These are phyloP conservation scores for Scalopus aquaticus DNA, from an alignment of 2,113 vertebrate species.

Conservation along the genomic window DNA sequence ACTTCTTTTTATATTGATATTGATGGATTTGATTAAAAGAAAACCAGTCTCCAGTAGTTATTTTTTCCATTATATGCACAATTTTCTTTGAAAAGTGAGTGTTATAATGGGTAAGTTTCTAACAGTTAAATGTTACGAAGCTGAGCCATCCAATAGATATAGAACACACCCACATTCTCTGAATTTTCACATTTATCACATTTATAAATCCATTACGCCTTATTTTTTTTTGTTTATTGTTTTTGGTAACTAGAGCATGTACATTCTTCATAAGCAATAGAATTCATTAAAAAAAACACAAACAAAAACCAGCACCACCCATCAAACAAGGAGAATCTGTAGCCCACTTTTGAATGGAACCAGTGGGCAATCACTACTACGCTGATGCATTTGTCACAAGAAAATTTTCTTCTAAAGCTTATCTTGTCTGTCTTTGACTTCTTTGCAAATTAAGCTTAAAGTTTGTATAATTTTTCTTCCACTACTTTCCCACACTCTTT, in stretches of 20 bases:
- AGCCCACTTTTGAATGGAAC: not conserved
- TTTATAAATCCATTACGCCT: not conserved
- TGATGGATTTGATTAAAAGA: not conserved
- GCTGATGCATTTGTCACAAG: not conserved
- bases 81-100: not conserved
- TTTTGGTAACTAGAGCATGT: not conserved
- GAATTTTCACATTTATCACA: not conserved
- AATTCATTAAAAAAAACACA: not conserved
- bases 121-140: not conserved
- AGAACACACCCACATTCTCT: not conserved
- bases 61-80: constrained; percentile 12
- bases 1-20: not conserved
- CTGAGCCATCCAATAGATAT: not conserved
- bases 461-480: not conserved
- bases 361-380: not conserved
- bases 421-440: not conserved
- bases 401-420: not conserved
- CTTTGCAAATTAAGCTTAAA: not conserved
- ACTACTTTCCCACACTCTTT: not conserved
- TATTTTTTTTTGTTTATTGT: too few relatives aligned
- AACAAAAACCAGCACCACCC: not conserved
- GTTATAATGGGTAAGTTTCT: not conserved
- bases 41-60: not conserved
- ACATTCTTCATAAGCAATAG: not conserved
- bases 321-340: not conserved